Base-by-base conservation (phyloP, 2,888 invertebrate genomes). In the Lottia gigantea region DNA sequence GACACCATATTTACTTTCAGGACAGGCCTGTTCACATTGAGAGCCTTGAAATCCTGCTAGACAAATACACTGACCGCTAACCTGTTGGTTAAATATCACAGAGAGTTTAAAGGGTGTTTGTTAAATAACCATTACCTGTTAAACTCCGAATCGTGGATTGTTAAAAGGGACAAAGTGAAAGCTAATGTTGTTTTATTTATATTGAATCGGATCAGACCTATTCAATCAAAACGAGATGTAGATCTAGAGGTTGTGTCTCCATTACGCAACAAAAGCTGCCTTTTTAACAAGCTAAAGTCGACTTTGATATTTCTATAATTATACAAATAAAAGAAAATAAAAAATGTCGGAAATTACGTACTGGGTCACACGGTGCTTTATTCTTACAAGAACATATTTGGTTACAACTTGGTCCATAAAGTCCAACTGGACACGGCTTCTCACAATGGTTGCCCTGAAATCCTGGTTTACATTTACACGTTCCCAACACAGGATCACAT, bases 61-160 rank as follows among this genome's bases (percentile, higher is more conserved):
- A 73, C 82, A 83, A 0, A 66, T 71, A 67, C 82, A 83, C 7
- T 67, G 62, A 25, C 84, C 78, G 66, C 75, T 74, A 68, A 78
- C 67, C 76, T 76, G 46, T 2, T 40, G 40, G 40, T 40, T 68
- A 19, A 47, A 15, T 64, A n/a, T 45, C 25, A 16, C 6, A 14
- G 15, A 23, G 15, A 19, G n/a, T n/a, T 23, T 12, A 64, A 19
- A 16, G 25, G n/a, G n/a, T n/a, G n/a, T n/a, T n/a, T n/a, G n/a
- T n/a, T n/a, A n/a, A n/a, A n/a, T n/a, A n/a, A n/a, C n/a, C n/a
- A n/a, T n/a, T n/a, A n/a, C n/a, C n/a, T n/a, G n/a, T n/a, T n/a
- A n/a, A n/a, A n/a, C n/a, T n/a, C n/a, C n/a, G n/a, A n/a, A n/a
- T n/a, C n/a, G n/a, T n/a, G n/a, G n/a, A n/a, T n/a, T n/a, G n/a